These are phyloP conservation scores for Ceyx melanurus DNA, from an alignment of 2,113 vertebrate genomes.

Conservation along the genomic window DNA sequence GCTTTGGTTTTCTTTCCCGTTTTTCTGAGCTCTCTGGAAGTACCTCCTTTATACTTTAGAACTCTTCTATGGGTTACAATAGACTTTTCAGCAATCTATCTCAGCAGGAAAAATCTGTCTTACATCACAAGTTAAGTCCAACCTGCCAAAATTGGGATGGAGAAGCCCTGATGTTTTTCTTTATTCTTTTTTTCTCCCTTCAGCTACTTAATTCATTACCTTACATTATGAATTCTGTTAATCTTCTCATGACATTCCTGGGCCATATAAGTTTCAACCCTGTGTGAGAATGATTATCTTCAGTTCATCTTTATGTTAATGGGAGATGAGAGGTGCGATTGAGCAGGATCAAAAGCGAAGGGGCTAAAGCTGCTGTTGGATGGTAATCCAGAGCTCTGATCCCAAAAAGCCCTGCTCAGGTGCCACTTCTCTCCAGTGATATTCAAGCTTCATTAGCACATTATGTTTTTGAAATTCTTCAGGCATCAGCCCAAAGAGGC, in stretches of 20 bases:
- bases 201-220: not conserved
- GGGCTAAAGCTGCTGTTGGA: not conserved
- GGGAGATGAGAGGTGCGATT: not conserved
- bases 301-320: not conserved
- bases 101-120: slow-evolving; percentile 48
- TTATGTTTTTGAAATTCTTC: not conserved
- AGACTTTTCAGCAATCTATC: slow-evolving; percentile 42
- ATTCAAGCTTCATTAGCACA: not conserved
- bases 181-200: not conserved
- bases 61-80: not conserved
- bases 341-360: not conserved
- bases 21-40: not conserved
- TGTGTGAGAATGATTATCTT: not conserved
- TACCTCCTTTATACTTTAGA: not conserved
- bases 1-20: not conserved
- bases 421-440: not conserved
- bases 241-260: not conserved
- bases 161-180: not conserved
- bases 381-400: not conserved
- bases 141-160: not conserved
- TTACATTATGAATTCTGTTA: not conserved
- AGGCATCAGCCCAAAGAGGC: not conserved
- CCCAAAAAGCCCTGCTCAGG: not conserved
- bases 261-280: not conserved
- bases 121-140: not conserved